Evolutionary conservation across 2,113 vertebrate genomes (phyloP), one percentile per base, ranked within the genome.

Genomic region (Syngnathus floridae): DNA sequence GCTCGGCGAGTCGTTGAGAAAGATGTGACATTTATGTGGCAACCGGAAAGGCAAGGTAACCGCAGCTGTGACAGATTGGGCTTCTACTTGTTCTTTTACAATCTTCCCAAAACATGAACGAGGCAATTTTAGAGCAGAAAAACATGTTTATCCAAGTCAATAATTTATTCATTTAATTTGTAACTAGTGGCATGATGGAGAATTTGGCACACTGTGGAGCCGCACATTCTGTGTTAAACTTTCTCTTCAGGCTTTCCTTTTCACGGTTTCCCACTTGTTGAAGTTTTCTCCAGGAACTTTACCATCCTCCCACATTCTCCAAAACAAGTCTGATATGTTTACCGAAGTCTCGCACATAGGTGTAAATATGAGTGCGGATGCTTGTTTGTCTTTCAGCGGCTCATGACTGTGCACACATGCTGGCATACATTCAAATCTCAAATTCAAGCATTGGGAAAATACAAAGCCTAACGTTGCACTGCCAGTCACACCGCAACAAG

Each of bases 1-100:
- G 41, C 73, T 78, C 74, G 64, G 57, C 61, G 64, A 73, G 72
- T 14, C 48, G 77, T 82, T 85, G 81, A 71, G 77, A 80, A 84
- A 85, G 79, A 80, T 66, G 79, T 49, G 62, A 69, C 70, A 74
- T 69, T 74, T 73, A 79, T 87, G 84, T 82, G 78, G 88, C 81
- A 89, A 86, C 78, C 60, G 49, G 71, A 79, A 76, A 81, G 71
- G 58, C 74, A 75, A 72, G 78, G 72, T 62, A 73, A 75, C 73
- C 13, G 16, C 74, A 62, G 61, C 48, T 14, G 59, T 62, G 62
- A 67, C n/a, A 40, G 46, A 9, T 49, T 21, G 21, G 71, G 45
- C 38, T 59, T 71, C 21, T n/a, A 16, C 41, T 3, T 65, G 60
- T 74, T 71, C 62, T 65, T 51, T 36, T 52, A 51, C 13, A 55